phyloP scores from a whole-genome alignment of 2,888 invertebrate genomes.

The Cerceris rybyensis region DNA sequence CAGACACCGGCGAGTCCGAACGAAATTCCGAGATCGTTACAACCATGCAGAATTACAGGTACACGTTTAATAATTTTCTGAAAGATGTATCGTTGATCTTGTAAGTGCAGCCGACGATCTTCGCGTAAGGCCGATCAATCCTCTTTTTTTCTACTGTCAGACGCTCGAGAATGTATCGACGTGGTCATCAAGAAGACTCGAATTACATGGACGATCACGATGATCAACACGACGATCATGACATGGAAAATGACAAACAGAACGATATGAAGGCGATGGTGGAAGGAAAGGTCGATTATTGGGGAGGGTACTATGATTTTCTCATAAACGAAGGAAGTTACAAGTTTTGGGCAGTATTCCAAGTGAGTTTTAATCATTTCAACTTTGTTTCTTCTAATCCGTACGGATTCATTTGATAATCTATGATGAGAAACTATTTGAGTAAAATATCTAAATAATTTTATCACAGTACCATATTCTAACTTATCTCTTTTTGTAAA shows the following conservation, averaged over 20 bases:
- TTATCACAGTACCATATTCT: no score
- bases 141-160: conserved; percentile 51
- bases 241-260: conserved; percentile 63
- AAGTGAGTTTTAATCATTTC: conserved; percentile 84
- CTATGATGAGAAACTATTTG: no score
- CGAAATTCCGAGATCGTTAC: conserved; percentile 61
- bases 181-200: conserved; percentile 53
- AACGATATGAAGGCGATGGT: conserved; percentile 82
- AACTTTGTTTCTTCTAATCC: neutral
- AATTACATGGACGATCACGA: conserved; percentile 67
- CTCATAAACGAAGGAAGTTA: conserved; percentile 94
- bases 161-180: conserved; percentile 69
- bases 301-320: conserved; percentile 93
- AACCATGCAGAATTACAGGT: conserved; percentile 71
- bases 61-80: neutral
- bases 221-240: conserved; percentile 82
- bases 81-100: neutral
- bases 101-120: neutral
- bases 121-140: neutral
- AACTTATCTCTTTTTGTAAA: no score
- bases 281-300: conserved; percentile 86
- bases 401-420: neutral
- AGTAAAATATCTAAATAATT: no score
- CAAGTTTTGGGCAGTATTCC: conserved; percentile 94
- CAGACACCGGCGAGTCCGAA: conserved; percentile 52